phyloP scores from a whole-genome alignment of 2,888 invertebrate species.

The Cistogaster globosa region DNA sequence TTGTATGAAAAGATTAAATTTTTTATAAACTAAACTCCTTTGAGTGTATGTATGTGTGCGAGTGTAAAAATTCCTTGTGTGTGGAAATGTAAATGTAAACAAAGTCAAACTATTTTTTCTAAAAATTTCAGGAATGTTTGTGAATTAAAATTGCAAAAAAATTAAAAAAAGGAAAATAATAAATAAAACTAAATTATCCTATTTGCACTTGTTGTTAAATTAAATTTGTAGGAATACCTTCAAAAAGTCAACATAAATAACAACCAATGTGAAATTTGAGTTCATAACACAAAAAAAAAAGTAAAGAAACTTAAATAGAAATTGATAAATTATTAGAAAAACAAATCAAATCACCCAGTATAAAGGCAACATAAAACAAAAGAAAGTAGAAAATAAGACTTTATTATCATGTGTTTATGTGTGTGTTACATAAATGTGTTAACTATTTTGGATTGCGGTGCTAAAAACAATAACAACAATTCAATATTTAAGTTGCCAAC shows the following conservation, averaged over 20 bases:
- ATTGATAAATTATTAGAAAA: constrained; percentile 41
- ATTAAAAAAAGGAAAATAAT: constrained; percentile 1
- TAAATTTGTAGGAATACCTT: constrained; percentile 11
- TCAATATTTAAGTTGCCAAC: constrained; percentile 23
- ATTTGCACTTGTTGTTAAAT: constrained; percentile 42
- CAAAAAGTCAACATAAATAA: constrained; percentile 14
- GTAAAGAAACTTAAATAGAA: constrained; percentile 29
- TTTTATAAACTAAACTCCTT: too few species aligned
- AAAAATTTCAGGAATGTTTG: too few species aligned
- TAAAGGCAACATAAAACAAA: constrained; percentile 16
- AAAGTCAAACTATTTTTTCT: too few species aligned
- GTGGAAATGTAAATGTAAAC: too few species aligned
- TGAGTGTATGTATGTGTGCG: too few species aligned
- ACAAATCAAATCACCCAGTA: constrained; percentile 16
- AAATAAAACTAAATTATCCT: too few species aligned
- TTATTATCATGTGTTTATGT: constrained; percentile 3
- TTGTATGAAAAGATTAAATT: constrained; percentile 5
- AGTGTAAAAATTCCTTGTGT: too few species aligned
- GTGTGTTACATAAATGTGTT: constrained; percentile 65
- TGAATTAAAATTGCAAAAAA: not conserved
- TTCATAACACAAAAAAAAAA: constrained; percentile 8
- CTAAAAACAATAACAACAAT: constrained; percentile 15
- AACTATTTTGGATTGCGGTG: constrained; percentile 38
- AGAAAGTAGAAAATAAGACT: not conserved
- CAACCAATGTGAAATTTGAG: constrained; percentile 52